phyloP scores from a whole-genome alignment of 2,113 vertebrate species.

The Origma solitaria region DNA sequence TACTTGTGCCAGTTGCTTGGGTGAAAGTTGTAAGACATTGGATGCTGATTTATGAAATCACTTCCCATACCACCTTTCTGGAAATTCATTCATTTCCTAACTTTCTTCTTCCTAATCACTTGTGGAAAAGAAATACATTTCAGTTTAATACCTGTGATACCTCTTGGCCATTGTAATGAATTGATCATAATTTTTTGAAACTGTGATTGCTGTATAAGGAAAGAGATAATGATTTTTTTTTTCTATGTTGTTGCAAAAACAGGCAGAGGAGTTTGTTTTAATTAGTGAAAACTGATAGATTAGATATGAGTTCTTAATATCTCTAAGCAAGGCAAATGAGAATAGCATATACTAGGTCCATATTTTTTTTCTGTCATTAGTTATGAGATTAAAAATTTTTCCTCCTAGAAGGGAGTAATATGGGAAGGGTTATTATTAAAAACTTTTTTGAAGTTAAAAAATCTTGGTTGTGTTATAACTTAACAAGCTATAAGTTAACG shows the following conservation, averaged over 20 bases:
- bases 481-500: neutral
- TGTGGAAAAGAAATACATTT: neutral
- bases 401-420: neutral
- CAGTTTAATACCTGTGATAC: neutral
- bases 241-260: neutral
- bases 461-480: neutral
- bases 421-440: rapidly evolving
- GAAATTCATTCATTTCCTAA: neutral
- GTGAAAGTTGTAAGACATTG: neutral
- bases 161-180: neutral
- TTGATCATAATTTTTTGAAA: neutral
- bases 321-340: neutral
- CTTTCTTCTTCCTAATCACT: neutral
- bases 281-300: neutral
- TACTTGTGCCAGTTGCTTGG: neutral
- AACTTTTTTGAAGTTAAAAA: too few relatives aligned
- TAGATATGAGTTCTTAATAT: neutral
- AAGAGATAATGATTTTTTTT: neutral
- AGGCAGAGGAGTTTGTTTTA: neutral
- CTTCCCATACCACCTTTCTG: neutral
- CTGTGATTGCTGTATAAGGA: neutral
- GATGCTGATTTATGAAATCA: neutral
- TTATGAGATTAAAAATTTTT: neutral
- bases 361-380: neutral
- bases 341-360: neutral